Conservation (phyloP, 2,797 vertebrate genomes). For the Neosalanx taihuensis region DNA sequence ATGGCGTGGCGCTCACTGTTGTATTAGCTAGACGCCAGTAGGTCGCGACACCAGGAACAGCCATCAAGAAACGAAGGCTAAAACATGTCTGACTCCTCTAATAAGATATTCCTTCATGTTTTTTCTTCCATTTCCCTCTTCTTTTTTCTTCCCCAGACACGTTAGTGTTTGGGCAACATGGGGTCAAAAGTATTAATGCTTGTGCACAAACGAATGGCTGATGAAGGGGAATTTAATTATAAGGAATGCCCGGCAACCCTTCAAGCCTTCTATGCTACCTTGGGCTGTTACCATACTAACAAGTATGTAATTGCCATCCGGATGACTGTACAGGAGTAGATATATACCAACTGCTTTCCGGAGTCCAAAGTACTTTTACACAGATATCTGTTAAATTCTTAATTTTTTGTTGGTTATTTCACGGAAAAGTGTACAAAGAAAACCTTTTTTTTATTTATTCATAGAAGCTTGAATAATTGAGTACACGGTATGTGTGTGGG, state of each 20-base stretch:
- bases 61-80: constrained; percentile 82
- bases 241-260: constrained; percentile 57
- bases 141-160: constrained; percentile 66
- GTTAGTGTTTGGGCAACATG: constrained; percentile 63
- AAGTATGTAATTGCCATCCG: constrained; percentile 21
- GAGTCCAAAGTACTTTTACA: background rate
- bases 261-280: constrained; percentile 52
- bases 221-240: constrained; percentile 76
- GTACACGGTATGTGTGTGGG: background rate
- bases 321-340: constrained; percentile 31
- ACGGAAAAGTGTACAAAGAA: too few relatives aligned
- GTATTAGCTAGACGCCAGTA: constrained; percentile 88
- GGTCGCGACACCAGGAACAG: constrained; percentile 82
- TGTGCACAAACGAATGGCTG: constrained; percentile 69
- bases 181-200: constrained; percentile 79
- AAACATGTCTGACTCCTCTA: constrained; percentile 79
- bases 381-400: background rate
- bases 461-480: background rate
- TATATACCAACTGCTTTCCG: constrained; percentile 20
- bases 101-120: constrained; percentile 77
- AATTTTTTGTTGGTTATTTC: too few relatives aligned
- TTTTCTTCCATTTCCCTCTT: constrained; percentile 70
- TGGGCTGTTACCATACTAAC: constrained; percentile 23
- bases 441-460: too few relatives aligned
- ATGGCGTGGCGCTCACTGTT: constrained; percentile 78